A percentile compares a stretch with the other conserved stretches of the same genome.
Evolutionary conservation across 2,888 invertebrate genomes (phyloP).

Genomic region (Brenthis daphne): DNA sequence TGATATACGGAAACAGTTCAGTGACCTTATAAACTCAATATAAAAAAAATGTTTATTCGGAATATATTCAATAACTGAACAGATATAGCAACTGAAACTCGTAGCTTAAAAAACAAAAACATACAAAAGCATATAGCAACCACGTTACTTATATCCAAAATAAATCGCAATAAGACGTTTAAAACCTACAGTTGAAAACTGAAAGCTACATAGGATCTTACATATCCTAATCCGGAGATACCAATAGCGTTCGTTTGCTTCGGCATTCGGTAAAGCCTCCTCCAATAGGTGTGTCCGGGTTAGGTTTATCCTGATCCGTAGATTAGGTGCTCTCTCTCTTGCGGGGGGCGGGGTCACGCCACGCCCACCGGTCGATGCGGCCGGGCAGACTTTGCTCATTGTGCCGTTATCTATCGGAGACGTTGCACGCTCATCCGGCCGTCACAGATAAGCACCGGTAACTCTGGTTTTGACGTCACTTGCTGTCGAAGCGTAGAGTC

Average conservation of each 20-base stretch:
- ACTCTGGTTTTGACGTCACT: constrained; percentile 57
- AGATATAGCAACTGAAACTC: no score
- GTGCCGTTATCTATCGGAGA: constrained; percentile 77
- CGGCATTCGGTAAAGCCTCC: constrained; percentile 70
- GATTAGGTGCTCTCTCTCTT: constrained; percentile 75
- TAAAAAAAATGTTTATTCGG: no score
- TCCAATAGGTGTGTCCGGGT: constrained; percentile 69
- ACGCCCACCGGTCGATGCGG: constrained; percentile 80
- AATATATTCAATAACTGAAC: no score
- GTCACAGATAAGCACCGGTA: constrained; percentile 67
- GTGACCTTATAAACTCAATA: no score
- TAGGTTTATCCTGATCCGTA: constrained; percentile 79
- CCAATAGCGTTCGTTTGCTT: constrained; percentile 75
- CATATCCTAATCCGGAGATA: constrained; percentile 73
- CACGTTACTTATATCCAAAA: background rate
- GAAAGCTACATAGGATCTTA: constrained; percentile 40
- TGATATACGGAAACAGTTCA: no score
- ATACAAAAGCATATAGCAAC: background rate
- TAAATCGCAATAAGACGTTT: background rate
- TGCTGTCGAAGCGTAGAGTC: constrained; percentile 13
- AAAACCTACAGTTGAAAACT: constrained; percentile 18
- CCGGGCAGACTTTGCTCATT: constrained; percentile 56
- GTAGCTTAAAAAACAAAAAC: background rate
- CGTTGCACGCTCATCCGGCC: constrained; percentile 74
- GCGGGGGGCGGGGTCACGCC: constrained; percentile 72